phyloP scores from a whole-genome alignment of 2,113 vertebrate species.

The Nymphicus hollandicus region DNA sequence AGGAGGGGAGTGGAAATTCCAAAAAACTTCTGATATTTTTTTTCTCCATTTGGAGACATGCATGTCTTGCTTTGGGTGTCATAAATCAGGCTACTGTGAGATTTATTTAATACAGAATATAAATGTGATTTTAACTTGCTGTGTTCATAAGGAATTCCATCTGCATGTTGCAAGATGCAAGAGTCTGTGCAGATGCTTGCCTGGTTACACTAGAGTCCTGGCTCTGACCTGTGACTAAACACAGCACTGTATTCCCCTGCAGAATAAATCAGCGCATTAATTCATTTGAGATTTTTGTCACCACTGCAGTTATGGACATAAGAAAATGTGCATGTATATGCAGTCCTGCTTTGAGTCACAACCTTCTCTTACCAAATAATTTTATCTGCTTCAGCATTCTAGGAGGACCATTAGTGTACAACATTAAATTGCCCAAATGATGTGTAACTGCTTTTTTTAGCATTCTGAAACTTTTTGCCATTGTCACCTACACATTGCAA shows the following conservation, averaged over 20 bases:
- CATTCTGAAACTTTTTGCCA: not conserved
- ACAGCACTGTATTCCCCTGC: not conserved
- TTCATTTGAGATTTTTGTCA: not conserved
- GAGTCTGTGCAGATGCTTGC: not conserved
- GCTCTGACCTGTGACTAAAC: not conserved
- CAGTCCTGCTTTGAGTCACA: not conserved
- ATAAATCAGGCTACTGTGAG: not conserved
- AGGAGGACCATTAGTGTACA: not conserved
- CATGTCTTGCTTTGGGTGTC: not conserved
- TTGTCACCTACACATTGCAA: not conserved
- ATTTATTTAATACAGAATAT: not conserved
- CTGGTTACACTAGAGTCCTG: not conserved
- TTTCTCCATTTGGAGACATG: not conserved
- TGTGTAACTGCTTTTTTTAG: not conserved
- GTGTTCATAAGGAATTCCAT: not conserved
- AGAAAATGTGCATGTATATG: not conserved
- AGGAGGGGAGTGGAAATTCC: not conserved
- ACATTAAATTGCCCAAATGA: not conserved
- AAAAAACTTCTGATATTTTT: not conserved
- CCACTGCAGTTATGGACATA: not conserved
- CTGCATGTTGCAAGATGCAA: not conserved
- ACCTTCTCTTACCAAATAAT: not conserved
- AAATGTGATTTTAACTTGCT: not conserved
- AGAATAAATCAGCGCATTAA: not conserved
- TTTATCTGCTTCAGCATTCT: not conserved